Conservation (phyloP, 1,140 invertebrate genomes). For the Colletes gigas region DNA sequence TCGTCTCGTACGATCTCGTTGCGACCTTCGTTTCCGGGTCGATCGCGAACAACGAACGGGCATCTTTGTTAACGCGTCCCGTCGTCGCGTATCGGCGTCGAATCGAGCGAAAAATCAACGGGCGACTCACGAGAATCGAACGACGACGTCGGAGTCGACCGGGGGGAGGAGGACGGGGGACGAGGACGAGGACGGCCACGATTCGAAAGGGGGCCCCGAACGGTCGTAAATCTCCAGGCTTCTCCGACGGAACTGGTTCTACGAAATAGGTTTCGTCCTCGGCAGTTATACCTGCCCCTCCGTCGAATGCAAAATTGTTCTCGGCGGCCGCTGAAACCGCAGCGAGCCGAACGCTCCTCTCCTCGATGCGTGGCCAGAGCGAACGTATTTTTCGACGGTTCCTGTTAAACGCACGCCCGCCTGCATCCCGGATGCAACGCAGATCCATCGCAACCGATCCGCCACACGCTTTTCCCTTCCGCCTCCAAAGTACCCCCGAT, state of each 20-base stretch:
- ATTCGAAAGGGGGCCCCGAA: constrained; percentile 62
- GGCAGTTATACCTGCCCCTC: constrained; percentile 70
- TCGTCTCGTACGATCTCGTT: neutral
- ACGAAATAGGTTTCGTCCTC: constrained; percentile 75
- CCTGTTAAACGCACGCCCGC: too few species aligned
- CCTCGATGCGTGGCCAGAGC: neutral
- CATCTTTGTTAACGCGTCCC: constrained; percentile 21
- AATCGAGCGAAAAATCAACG: constrained; percentile 3
- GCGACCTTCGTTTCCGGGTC: neutral
- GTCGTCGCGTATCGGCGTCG: constrained; percentile 10
- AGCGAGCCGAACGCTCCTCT: constrained; percentile 15
- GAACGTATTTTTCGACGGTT: too few species aligned
- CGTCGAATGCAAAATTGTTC: constrained; percentile 57
- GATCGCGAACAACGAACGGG: neutral
- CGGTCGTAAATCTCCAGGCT: constrained; percentile 75
- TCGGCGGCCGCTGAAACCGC: constrained; percentile 27
- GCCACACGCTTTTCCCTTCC: too few species aligned
- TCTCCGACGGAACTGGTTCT: constrained; percentile 76
- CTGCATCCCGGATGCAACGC: too few species aligned
- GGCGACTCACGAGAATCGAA: constrained; percentile 10
- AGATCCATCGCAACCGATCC: too few species aligned
- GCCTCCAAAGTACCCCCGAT: too few species aligned
- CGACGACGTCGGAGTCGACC: neutral
- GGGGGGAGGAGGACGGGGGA: neutral
- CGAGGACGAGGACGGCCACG: constrained; percentile 16